phyloP scores from a whole-genome alignment of 1,140 invertebrate genomes.

The Onthophagus taurus region DNA sequence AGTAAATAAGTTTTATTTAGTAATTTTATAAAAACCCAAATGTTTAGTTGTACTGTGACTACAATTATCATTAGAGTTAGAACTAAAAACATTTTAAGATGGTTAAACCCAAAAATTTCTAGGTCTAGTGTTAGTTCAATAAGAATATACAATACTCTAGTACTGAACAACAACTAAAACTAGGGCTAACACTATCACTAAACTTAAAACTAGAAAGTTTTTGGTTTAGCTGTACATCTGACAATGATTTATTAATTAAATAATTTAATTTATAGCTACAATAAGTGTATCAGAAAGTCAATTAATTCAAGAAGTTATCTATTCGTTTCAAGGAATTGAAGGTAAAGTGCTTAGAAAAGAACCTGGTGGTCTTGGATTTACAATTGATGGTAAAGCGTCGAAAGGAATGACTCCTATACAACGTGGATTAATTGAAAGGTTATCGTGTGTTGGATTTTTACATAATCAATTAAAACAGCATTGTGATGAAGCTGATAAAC shows the following conservation, averaged over 20 bases:
- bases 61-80: no score
- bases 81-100: no score
- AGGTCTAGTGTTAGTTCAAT: no score
- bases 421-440: constrained; percentile 51
- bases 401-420: constrained; percentile 35
- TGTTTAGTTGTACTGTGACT: no score
- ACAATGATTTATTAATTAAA: no score
- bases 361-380: constrained; percentile 51
- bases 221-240: no score
- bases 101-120: no score
- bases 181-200: no score
- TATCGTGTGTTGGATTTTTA: constrained; percentile 80
- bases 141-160: no score
- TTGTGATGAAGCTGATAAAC: constrained; percentile 56
- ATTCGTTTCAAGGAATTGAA: constrained; percentile 72
- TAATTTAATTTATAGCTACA: constrained; percentile 18
- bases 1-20: constrained; percentile 13
- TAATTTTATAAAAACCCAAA: no score
- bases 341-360: constrained; percentile 65
- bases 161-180: background rate
- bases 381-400: constrained; percentile 50
- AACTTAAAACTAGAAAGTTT: no score
- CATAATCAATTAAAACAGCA: constrained; percentile 68
- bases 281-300: constrained; percentile 31
- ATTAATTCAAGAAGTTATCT: constrained; percentile 68